Evolutionary conservation across 2,113 vertebrate species (phyloP).

Genomic region (zebrafish (Danio rerio)): GRCz12tu NC_133176.1:46926001-46926500

Average conservation of each 20-base stretch:
- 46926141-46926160: neutral
- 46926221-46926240: neutral
- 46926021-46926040: conserved; percentile 24
- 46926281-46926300: conserved; percentile 2
- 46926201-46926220: conserved; percentile 16
- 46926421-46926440: too few species aligned
- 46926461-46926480: too few species aligned
- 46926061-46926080: conserved; percentile 33
- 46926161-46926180: neutral
- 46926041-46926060: conserved; percentile 23
- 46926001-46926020: neutral
- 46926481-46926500: too few species aligned
- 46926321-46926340: neutral
- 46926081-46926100: conserved; percentile 26
- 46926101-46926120: neutral
- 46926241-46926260: neutral
- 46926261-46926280: neutral
- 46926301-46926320: neutral
- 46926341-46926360: neutral
- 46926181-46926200: conserved; percentile 6
- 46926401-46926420: too few species aligned
- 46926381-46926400: neutral
- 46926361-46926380: neutral
- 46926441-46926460: too few species aligned
- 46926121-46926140: neutral